A percentile compares a stretch with the other conserved stretches of the same genome.
Conservation (phyloP, 2,888 invertebrate species). For the Lepas anatifera region DNA sequence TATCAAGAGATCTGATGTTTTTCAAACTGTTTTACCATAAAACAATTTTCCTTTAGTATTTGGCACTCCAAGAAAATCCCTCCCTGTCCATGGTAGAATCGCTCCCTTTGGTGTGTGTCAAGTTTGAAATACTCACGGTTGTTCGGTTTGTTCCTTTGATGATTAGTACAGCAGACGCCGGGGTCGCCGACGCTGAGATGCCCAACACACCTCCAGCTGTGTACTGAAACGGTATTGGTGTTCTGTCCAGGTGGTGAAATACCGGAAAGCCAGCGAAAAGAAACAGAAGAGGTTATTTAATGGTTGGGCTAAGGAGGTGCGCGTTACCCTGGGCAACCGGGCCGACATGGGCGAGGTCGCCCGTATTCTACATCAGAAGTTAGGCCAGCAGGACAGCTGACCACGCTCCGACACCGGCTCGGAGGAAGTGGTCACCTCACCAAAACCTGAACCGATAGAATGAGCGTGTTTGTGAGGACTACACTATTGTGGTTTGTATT, state of each 20-base stretch:
- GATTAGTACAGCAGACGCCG: neutral
- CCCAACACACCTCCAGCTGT: neutral
- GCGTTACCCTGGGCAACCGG: neutral
- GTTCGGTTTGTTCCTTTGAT: neutral
- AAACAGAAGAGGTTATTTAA: neutral
- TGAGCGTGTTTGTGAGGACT: no score
- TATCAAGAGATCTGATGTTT: neutral
- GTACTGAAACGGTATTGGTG: neutral
- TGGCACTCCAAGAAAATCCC: no score
- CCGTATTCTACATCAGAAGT: neutral
- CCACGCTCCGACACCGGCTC: no score
- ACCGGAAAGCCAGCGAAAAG: neutral
- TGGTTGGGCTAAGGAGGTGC: neutral
- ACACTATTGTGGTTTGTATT: no score
- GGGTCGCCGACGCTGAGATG: neutral
- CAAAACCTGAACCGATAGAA: no score
- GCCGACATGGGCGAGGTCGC: neutral
- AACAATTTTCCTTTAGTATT: neutral
- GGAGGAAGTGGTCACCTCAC: no score
- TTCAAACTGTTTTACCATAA: neutral
- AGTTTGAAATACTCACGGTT: neutral
- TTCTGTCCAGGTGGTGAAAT: neutral
- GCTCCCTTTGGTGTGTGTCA: no score
- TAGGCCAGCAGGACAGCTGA: neutral
- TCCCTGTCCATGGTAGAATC: no score